Base-by-base conservation (phyloP, 2,888 invertebrate species). In the Entomobrya multifasciata region DNA sequence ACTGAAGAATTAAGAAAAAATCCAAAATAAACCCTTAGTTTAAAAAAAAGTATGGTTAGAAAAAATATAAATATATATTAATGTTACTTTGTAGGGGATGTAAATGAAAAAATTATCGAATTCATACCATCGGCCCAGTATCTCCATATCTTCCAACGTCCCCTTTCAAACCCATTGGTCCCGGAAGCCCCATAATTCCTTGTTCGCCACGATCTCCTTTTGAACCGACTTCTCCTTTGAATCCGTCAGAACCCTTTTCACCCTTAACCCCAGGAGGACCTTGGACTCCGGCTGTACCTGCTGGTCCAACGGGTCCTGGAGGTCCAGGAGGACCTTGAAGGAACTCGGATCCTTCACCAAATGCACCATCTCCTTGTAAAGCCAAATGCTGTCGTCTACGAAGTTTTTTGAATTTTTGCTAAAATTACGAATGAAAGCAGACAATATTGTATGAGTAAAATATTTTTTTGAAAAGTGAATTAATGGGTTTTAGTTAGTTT, bases 141-240 rank as follows among this genome's bases (percentile, higher is more conserved):
- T 95, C 95, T 90, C 95, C 95, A 90, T 94, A 93, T 91, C 94
- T 94, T 90, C 96, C 96, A 91, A 94, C 93, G 93, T 96, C 96
- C 78, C 96, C 96, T 92, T 96, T 95, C 91, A 95, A 94, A 91
- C 95, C 97, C 95, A 95, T 96, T 90, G 95, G 97, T 92, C 97
- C 96, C 96, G 98, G 98, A 92, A 98, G 94, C 92, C 98, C 98
- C 97, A 98, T 98, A 81, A 98, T 98, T 91, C 98, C 98, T 85
- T 96, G 95, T 93, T 96, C 96, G 86, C 97, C 97, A 93, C 95
- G 96, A 78, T 94, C 94, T 80, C 97, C 97, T 92, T 96, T 95
- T 90, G 96, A 95, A 74, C 97, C 97, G 92, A 95, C 94, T 93
- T 96, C 96, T 91, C 97, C 97, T 93, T 97, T 96, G 78, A 94